These are phyloP conservation scores for Drosophila bocqueti DNA, from an alignment of 1,140 invertebrate species.

Conservation along the genomic window DNA sequence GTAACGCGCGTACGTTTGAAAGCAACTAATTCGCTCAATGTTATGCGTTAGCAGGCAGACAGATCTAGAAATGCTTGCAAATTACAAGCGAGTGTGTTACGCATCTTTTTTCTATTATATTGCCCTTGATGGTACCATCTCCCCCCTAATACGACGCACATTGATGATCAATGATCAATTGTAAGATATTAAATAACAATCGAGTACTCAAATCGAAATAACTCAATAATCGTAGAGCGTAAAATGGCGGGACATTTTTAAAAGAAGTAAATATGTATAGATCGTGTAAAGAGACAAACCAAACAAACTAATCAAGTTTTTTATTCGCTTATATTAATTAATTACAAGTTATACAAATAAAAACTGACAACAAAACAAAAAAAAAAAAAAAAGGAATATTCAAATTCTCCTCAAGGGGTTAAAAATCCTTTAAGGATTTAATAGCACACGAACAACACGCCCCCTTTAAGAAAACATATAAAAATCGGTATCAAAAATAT, in stretches of 20 bases:
- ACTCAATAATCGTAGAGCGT: constrained; percentile 39
- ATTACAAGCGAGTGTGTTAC: background rate
- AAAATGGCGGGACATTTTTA: constrained; percentile 34
- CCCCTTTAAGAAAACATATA: background rate
- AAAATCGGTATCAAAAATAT: background rate
- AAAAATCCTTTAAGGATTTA: constrained; percentile 21
- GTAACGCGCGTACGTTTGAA: background rate
- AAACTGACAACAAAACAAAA: background rate
- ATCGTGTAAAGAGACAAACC: constrained; percentile 65
- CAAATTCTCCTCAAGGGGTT: constrained; percentile 9
- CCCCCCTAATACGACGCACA: constrained; percentile 23
- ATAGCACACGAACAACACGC: constrained; percentile 6
- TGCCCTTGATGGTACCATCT: background rate
- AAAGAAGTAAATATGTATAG: constrained; percentile 68
- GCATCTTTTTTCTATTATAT: constrained; percentile 1
- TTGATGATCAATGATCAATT: constrained; percentile 42
- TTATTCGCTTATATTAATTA: constrained; percentile 79
- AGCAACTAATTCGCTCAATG: no score
- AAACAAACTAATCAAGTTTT: constrained; percentile 78
- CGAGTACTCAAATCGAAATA: constrained; percentile 41
- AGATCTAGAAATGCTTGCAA: background rate
- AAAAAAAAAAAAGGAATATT: constrained; percentile 7
- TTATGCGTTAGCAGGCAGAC: background rate
- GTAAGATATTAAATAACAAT: constrained; percentile 49
- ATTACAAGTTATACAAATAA: constrained; percentile 51